Evolutionary conservation across 2,797 vertebrate species (phyloP), one percentile per base, ranked within the genome.

Genomic region (Phoeniculus purpureus): DNA sequence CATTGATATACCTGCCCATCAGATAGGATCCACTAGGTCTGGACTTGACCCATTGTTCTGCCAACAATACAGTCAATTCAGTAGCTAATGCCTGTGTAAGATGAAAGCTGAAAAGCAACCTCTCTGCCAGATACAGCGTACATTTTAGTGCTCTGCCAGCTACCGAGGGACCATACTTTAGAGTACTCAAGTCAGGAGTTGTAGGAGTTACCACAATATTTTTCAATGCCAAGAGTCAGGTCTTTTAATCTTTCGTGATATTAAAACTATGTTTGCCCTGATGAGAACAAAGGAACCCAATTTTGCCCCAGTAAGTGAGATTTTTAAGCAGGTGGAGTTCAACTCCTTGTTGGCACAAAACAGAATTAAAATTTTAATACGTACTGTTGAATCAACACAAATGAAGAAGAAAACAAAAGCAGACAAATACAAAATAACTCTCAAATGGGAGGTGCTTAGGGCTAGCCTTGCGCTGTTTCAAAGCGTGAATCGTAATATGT

Each of bases 351-450:
- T 85, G 80, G 86, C 70, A 77, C 79, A 61, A 62, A 37, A 6
- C 32, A 26, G 87, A 66, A 93, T 95, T 88, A 95, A 92, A 90
- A 92, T 95, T 95, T 95, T 80, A 94, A 85, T 94, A 32, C 67
- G 62, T 85, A 45, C 34, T 60, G 80, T 81, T 84, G 80, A 92
- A 78, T 81, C 85, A 90, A 76, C 75, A 62, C 52, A 70, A 95
- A 89, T 84, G 79, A 91, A 81, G 55, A 84, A 78, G 52, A 89
- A 94, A 72, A 83, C 52, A 90, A 81, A 93, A 96, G 72, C 10
- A 22, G 73, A 59, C 52, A 92, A 94, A 95, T 94, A 79, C 81
- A 88, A 93, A 92, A 26, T 81, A 89, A 68, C 68, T 90, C 73
- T 82, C 93, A 94, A 95, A 93, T 94, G 72, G 45, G 81, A 92